Evolutionary conservation across 35 echinoderm and acorn worm species (phyloP).

Genomic region (Ophiothrix spiculata): DNA sequence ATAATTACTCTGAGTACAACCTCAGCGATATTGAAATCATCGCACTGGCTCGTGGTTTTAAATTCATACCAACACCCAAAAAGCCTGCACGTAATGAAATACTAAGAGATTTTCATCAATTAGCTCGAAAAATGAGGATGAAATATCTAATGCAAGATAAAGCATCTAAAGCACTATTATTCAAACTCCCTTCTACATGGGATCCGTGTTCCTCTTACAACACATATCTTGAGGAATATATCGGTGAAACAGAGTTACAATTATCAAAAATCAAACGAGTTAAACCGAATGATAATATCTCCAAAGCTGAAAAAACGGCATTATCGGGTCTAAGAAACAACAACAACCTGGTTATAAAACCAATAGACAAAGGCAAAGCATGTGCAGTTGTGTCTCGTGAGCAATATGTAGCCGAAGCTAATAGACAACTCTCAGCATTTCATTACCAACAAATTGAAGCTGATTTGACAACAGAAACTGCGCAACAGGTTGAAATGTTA

Average conservation of each 20-base stretch:
- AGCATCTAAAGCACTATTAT: no score
- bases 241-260: not conserved
- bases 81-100: not conserved
- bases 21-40: not conserved
- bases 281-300: no score
- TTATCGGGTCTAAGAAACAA: not conserved
- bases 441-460: not conserved
- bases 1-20: not conserved
- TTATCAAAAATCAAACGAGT: not conserved
- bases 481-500: not conserved
- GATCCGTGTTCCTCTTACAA: not conserved
- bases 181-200: not conserved
- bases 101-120: not conserved
- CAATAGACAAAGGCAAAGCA: not conserved
- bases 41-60: not conserved
- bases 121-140: no score
- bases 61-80: not conserved
- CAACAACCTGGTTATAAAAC: not conserved
- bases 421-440: not conserved
- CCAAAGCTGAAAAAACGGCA: not conserved
- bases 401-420: not conserved
- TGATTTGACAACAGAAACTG: not conserved
- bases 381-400: not conserved
- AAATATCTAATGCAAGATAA: no score
- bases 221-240: not conserved